Conservation (phyloP, 2,113 vertebrate genomes). For the Hypocryptadius cinnamomeus region DNA sequence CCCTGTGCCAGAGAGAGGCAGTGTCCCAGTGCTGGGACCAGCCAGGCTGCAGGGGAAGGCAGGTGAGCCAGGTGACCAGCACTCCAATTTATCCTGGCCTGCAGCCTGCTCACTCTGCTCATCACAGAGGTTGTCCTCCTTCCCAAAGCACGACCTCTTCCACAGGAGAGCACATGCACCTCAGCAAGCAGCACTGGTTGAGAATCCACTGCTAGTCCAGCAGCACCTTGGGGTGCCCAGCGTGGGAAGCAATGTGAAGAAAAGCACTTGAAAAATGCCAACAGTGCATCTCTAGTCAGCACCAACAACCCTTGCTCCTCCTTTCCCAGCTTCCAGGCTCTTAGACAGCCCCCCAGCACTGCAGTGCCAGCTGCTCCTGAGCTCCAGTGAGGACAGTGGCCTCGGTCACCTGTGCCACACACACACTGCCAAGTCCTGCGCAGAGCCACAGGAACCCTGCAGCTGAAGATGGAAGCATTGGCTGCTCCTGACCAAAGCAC, state of each 20-base stretch:
- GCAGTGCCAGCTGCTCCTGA: neutral
- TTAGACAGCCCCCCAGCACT: neutral
- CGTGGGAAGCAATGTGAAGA: neutral
- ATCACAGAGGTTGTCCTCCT: neutral
- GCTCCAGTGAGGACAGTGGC: neutral
- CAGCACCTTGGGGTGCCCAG: neutral
- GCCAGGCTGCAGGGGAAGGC: neutral
- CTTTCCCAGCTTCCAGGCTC: neutral
- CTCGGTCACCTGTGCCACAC: neutral
- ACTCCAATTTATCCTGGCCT: neutral
- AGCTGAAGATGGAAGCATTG: neutral
- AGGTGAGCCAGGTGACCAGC: neutral
- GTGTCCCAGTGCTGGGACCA: neutral
- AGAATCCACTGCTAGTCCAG: neutral
- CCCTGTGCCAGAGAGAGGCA: neutral
- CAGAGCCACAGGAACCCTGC: neutral
- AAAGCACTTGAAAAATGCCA: neutral
- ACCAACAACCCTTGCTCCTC: neutral
- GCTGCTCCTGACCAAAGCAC: neutral
- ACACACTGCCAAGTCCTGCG: neutral
- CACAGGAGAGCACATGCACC: neutral
- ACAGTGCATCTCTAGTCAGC: neutral
- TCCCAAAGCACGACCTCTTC: rapidly evolving
- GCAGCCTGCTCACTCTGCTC: neutral
- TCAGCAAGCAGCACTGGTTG: neutral